Evolutionary conservation across 2,797 vertebrate species (phyloP).

Genomic region (Hephaestus fuliginosus): DNA sequence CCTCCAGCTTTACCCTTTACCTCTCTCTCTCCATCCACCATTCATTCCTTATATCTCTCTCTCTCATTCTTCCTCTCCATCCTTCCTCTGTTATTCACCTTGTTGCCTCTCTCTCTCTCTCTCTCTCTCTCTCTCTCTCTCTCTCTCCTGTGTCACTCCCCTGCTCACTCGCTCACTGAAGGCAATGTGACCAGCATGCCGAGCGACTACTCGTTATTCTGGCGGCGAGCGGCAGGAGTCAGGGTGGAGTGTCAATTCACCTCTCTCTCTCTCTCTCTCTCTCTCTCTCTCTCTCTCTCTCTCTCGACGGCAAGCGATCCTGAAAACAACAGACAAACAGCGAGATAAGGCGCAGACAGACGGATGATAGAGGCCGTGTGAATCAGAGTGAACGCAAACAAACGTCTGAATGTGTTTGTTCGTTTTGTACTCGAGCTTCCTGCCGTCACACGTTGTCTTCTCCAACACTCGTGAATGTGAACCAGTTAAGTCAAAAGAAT

Average conservation of each 20-base stretch:
- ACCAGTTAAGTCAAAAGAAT: no score
- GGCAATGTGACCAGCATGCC: constrained; percentile 80
- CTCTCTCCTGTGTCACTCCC: constrained; percentile 48
- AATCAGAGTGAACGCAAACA: background rate
- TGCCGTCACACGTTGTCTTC: no score
- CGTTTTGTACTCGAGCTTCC: background rate
- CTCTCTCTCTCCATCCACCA: background rate
- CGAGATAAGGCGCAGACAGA: constrained; percentile 29
- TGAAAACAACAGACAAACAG: constrained; percentile 37
- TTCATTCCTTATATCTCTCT: background rate
- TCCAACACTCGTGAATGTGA: no score
- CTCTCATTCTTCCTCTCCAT: constrained; percentile 11
- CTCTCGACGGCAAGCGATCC: constrained; percentile 9
- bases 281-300: constrained; percentile 12
- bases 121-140: constrained; percentile 13
- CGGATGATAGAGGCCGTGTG: background rate
- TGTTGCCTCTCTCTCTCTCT: constrained; percentile 39
- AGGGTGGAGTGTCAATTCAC: constrained; percentile 79
- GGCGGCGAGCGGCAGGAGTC: constrained; percentile 65
- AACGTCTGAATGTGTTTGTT: background rate
- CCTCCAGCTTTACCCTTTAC: constrained; percentile 21
- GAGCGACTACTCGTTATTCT: constrained; percentile 84
- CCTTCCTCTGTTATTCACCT: constrained; percentile 39
- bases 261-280: constrained; percentile 52
- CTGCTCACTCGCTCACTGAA: constrained; percentile 58